Evolutionary conservation across 2,888 invertebrate species (phyloP).

Genomic region (Drosophila recens): DNA sequence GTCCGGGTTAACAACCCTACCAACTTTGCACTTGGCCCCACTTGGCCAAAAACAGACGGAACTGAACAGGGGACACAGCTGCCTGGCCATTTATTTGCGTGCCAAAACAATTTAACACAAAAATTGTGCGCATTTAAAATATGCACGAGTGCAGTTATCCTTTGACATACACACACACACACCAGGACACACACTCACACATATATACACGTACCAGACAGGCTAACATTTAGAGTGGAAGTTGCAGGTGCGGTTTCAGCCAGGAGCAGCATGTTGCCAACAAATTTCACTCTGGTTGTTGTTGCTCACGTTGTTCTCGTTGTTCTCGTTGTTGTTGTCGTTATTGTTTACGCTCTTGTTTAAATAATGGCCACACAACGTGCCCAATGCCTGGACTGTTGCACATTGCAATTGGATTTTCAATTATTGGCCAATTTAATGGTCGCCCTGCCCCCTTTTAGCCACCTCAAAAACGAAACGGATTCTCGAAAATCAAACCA

Average conservation of each 20-base stretch:
- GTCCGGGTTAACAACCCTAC: slow-evolving; percentile 64
- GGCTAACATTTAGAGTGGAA: slow-evolving; percentile 34
- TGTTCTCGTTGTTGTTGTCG: slow-evolving; percentile 58
- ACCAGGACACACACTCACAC: slow-evolving; percentile 25
- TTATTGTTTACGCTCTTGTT: slow-evolving; percentile 79
- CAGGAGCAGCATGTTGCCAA: slow-evolving; percentile 55
- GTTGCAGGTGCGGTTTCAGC: slow-evolving; percentile 46
- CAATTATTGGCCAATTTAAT: slow-evolving; percentile 84
- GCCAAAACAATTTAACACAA: slow-evolving; percentile 81
- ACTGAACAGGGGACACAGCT: slow-evolving; percentile 54
- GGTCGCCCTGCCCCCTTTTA: slow-evolving; percentile 36
- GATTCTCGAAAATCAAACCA: slow-evolving; percentile 35
- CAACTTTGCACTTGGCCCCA: slow-evolving; percentile 63
- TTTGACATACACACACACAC: slow-evolving; percentile 63
- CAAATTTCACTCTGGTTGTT: slow-evolving; percentile 58
- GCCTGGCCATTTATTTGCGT: slow-evolving; percentile 79
- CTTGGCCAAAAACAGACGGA: background rate
- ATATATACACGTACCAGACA: slow-evolving; percentile 22
- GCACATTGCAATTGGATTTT: slow-evolving; percentile 80
- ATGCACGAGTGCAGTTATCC: slow-evolving; percentile 77
- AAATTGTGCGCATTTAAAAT: slow-evolving; percentile 77
- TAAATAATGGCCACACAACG: slow-evolving; percentile 80
- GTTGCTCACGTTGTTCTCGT: slow-evolving; percentile 31
- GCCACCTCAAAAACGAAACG: background rate
- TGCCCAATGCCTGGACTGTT: slow-evolving; percentile 50